Conservation (phyloP, 2,113 vertebrate genomes). For the Hystrix brachyura region DNA sequence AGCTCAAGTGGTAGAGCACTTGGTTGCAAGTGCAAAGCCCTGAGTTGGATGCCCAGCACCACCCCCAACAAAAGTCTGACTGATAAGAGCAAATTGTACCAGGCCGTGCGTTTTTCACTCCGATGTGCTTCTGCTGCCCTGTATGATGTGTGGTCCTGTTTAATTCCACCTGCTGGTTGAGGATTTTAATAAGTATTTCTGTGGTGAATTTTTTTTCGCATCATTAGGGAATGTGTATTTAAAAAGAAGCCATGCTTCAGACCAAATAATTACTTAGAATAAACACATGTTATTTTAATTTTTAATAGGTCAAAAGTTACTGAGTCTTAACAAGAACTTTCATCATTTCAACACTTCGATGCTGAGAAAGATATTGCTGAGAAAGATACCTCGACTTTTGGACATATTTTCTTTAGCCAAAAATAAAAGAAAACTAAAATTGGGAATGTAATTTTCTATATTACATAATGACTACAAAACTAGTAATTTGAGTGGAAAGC, state of each 20-base stretch:
- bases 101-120: slow-evolving; percentile 66
- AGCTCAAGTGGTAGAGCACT: no score
- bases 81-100: slow-evolving; percentile 67
- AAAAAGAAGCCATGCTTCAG: slow-evolving; percentile 61
- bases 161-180: slow-evolving; percentile 76
- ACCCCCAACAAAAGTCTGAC: slow-evolving; percentile 7
- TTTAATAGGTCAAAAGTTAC: neutral
- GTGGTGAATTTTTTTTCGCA: slow-evolving; percentile 60
- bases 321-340: neutral
- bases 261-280: slow-evolving; percentile 19
- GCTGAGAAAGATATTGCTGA: neutral
- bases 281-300: slow-evolving; percentile 36
- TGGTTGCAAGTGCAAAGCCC: no score
- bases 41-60: no score
- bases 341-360: neutral
- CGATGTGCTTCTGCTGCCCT: slow-evolving; percentile 45
- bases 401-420: neutral
- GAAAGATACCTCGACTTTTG: neutral
- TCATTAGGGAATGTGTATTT: slow-evolving; percentile 58
- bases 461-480: neutral
- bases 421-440: slow-evolving; percentile 26
- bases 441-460: neutral
- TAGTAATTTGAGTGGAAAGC: neutral
- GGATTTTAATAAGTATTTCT: slow-evolving; percentile 81
- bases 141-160: slow-evolving; percentile 56